Base-by-base conservation (phyloP, 2,113 vertebrate genomes). In the Amia ocellicauda region DNA sequence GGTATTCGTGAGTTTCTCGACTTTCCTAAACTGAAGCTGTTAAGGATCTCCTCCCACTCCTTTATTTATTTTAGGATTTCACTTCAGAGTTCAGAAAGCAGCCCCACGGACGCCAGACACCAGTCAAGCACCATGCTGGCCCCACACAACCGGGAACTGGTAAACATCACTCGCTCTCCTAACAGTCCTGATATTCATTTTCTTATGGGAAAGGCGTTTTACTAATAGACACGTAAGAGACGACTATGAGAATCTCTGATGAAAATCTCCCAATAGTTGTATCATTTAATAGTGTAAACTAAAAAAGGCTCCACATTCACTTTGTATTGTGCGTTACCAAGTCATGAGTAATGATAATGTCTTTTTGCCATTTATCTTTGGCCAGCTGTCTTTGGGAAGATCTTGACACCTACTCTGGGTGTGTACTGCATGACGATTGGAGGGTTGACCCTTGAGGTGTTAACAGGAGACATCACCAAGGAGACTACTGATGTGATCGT, bases 401-500 rank as follows among this genome's bases (percentile, higher is more conserved):
- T 81, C 65, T 76, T 77, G n/a, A 47, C 28, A 23, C 78, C 83
- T 0, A 27, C 1, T 3, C 59, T 71, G 40, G 88, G 80, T 36
- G 70, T 87, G n/a, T 59, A 85, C 68, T 77, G 73, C 73, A 91
- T 94, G 86, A 77, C 74, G 61, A 78, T 98, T 71, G 93, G 90
- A 58, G 74, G 72, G 0, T 59, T 96, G 62, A 73, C 45, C 2
- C 66, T 95, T 0, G 85, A 93, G 69, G 75, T 92, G 64, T 73
- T 77, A 1, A 83, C 79, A 0, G 95, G 95, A 58, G 91, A 98
- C 69, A 95, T 98, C 80, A 90, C 89, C 23, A 88, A 84, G 64
- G 91, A 97, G 65, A 64, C 71, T 20, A 85, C 88, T 60, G 93
- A 98, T 41, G 88, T 89, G 74, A 94, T 97, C 60, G 84, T 98